Evolutionary conservation across 2,888 invertebrate genomes (phyloP).

Genomic region (Lampropteryx suffumata): DNA sequence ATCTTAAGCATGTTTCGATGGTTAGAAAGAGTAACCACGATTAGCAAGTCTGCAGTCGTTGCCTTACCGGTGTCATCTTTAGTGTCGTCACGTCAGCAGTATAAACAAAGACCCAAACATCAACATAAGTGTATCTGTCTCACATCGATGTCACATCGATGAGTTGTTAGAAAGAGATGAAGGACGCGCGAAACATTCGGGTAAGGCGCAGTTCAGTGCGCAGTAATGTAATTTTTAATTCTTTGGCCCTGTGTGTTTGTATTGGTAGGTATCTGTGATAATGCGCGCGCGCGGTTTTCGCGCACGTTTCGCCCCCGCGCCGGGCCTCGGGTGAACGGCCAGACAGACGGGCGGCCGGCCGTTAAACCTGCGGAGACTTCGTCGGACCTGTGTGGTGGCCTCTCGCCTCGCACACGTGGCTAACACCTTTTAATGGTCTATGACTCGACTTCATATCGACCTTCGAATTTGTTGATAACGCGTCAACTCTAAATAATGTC

Average conservation of each 20-base stretch:
- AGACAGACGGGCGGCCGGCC: conserved; percentile 79
- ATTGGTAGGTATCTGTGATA: conserved; percentile 43
- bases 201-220: conserved; percentile 1
- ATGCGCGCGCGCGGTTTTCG: conserved; percentile 77
- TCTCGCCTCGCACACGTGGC: conserved; percentile 40
- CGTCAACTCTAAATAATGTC: conserved; percentile 2
- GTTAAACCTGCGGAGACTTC: conserved; percentile 74
- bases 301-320: conserved; percentile 72
- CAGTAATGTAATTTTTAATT: not conserved
- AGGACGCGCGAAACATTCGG: conserved; percentile 11
- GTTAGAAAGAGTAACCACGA: not conserved
- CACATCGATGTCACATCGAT: conserved; percentile 7
- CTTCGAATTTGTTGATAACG: conserved; percentile 14
- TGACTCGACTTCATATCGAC: conserved; percentile 22
- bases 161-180: conserved; percentile 15
- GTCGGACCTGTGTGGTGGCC: conserved; percentile 65
- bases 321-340: conserved; percentile 81
- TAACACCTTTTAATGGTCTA: conserved; percentile 41
- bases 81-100: conserved; percentile 12
- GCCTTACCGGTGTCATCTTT: not conserved
- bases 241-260: not conserved
- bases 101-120: conserved; percentile 3
- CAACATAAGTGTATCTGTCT: conserved; percentile 5
- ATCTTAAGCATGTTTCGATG: not conserved
- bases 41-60: not conserved